Conservation (phyloP, 2,888 invertebrate genomes). For the Cheilosia urbana region DNA sequence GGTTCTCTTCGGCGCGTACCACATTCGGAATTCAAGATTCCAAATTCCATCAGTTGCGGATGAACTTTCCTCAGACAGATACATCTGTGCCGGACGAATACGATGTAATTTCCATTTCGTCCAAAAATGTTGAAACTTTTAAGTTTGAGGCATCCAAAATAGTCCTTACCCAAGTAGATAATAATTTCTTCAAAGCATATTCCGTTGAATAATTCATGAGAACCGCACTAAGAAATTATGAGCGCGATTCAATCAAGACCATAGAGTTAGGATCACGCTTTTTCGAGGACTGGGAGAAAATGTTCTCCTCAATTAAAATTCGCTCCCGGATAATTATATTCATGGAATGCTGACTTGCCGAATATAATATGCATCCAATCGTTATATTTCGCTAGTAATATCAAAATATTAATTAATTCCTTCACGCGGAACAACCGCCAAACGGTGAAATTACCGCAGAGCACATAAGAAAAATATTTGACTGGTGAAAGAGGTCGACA, state of each 20-base stretch:
- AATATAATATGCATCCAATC: conserved; percentile 71
- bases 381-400: conserved; percentile 37
- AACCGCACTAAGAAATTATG: conserved; percentile 34
- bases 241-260: conserved; percentile 38
- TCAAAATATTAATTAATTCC: conserved; percentile 70
- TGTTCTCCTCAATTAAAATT: conserved; percentile 58
- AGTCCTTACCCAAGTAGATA: conserved; percentile 46
- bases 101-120: conserved; percentile 30
- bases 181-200: conserved; percentile 34
- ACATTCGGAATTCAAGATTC: conserved; percentile 45
- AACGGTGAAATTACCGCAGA: not conserved
- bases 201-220: conserved; percentile 66
- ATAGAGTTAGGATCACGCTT: not conserved
- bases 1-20: conserved; percentile 30
- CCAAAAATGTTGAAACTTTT: conserved; percentile 29
- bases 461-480: conserved; percentile 50
- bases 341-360: conserved; percentile 39
- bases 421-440: conserved; percentile 22
- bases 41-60: conserved; percentile 49
- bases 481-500: conserved; percentile 56
- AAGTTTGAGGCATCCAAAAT: conserved; percentile 17
- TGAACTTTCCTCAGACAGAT: conserved; percentile 27
- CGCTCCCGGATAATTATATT: conserved; percentile 43
- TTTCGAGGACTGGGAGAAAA: conserved; percentile 22
- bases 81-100: conserved; percentile 4